A percentile compares a stretch with the other conserved stretches of the same genome.
These are phyloP conservation scores for Andrena trimmerana DNA, from an alignment of 2,888 invertebrate genomes.

Conservation along the genomic window DNA sequence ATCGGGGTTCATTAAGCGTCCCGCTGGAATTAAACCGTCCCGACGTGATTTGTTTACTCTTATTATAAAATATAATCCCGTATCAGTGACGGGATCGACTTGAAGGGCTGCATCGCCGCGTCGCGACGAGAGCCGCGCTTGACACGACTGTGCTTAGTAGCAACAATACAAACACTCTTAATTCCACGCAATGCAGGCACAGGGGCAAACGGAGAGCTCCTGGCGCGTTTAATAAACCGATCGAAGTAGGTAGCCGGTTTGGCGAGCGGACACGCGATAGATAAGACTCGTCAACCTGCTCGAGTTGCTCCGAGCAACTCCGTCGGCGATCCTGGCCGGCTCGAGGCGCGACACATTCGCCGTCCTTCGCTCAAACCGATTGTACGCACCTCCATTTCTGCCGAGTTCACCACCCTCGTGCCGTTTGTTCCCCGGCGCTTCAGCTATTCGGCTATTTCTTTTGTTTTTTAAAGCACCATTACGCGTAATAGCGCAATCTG, in stretches of 20 bases:
- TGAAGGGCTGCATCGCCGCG: background rate
- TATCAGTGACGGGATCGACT: background rate
- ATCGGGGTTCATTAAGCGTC: background rate
- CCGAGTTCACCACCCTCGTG: background rate
- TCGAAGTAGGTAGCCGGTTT: constrained; percentile 3
- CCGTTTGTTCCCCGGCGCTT: constrained; percentile 26
- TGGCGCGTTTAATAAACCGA: constrained; percentile 38
- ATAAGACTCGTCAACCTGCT: constrained; percentile 19
- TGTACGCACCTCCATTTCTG: background rate
- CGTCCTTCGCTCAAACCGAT: background rate
- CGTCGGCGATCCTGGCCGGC: constrained; percentile 7
- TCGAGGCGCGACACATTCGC: constrained; percentile 14
- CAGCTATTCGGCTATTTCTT: constrained; percentile 47
- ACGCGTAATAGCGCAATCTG: constrained; percentile 83
- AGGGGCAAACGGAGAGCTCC: background rate
- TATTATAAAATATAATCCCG: background rate
- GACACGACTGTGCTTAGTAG: background rate
- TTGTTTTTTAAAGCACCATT: constrained; percentile 76
- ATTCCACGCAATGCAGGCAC: background rate
- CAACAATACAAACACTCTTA: background rate
- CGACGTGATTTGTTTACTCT: background rate
- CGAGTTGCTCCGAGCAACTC: constrained; percentile 3
- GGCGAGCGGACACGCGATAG: constrained; percentile 18
- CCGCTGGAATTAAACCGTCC: constrained; percentile 11
- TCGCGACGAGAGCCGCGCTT: too few relatives aligned